Conservation (phyloP, 1,140 invertebrate genomes). For the Neodiprion pinetum region DNA sequence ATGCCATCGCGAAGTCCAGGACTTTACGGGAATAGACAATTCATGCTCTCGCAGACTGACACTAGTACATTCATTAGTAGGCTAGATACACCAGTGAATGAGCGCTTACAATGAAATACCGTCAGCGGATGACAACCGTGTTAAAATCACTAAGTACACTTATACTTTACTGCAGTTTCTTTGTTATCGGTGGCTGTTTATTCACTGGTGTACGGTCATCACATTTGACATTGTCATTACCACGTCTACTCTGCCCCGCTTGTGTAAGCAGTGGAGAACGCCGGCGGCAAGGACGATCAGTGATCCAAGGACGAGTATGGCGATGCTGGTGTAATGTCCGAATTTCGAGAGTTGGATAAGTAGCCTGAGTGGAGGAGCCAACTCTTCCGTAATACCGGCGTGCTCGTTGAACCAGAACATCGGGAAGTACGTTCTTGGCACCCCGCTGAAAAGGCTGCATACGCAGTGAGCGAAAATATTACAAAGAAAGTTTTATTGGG, state of each 20-base stretch:
- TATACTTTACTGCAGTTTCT: not conserved
- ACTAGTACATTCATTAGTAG: no score
- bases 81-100: no score
- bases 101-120: no score
- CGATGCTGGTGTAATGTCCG: constrained; percentile 39
- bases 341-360: constrained; percentile 48
- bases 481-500: not conserved
- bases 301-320: constrained; percentile 46
- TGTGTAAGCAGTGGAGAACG: constrained; percentile 26
- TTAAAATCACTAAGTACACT: no score
- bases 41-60: no score
- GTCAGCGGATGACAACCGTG: no score
- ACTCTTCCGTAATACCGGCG: constrained; percentile 65
- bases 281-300: constrained; percentile 35
- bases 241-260: not conserved
- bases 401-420: constrained; percentile 80
- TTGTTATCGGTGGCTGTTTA: constrained; percentile 13
- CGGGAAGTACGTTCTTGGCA: constrained; percentile 76
- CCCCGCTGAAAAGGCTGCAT: constrained; percentile 69
- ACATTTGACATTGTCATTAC: not conserved
- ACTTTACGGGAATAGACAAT: no score
- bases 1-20: no score
- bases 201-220: constrained; percentile 22
- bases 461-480: not conserved
- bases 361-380: constrained; percentile 50